A percentile compares a stretch with the other conserved stretches of the same genome.
Conservation (phyloP, 2,113 vertebrate species). For the Amia ocellicauda region DNA sequence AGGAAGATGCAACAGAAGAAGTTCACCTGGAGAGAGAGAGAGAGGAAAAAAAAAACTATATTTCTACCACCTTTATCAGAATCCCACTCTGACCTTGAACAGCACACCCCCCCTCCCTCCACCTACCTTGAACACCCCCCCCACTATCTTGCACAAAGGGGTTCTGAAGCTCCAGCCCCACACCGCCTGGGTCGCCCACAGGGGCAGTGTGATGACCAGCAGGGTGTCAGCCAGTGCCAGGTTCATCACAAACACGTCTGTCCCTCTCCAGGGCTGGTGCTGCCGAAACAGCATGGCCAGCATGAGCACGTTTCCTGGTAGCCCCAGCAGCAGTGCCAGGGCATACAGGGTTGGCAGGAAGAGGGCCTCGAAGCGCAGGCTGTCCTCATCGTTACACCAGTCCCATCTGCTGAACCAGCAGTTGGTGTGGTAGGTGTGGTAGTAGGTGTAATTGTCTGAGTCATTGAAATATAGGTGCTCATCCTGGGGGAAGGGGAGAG, state of each 20-base stretch:
- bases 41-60: too few species aligned
- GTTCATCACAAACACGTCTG: conserved; percentile 80
- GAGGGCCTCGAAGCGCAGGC: conserved; percentile 51
- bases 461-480: too few species aligned
- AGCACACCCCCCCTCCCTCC: too few species aligned
- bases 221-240: conserved; percentile 71
- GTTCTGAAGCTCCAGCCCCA: conserved; percentile 68
- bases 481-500: too few species aligned
- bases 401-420: conserved; percentile 23
- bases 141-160: conserved; percentile 67
- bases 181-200: conserved; percentile 65
- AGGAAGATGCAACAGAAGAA: conserved; percentile 85
- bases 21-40: conserved; percentile 60
- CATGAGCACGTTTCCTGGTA: conserved; percentile 73
- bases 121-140: conserved; percentile 69
- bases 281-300: conserved; percentile 61
- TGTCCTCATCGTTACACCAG: conserved; percentile 38
- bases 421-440: background rate
- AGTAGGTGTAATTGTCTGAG: background rate
- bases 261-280: conserved; percentile 60
- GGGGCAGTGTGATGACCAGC: conserved; percentile 73
- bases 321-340: conserved; percentile 65
- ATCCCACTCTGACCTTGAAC: too few species aligned
- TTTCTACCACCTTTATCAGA: too few species aligned
- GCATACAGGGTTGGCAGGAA: conserved; percentile 71